Evolutionary conservation across 2,113 vertebrate genomes (phyloP).

Genomic region (Neolamprologus longior): DNA sequence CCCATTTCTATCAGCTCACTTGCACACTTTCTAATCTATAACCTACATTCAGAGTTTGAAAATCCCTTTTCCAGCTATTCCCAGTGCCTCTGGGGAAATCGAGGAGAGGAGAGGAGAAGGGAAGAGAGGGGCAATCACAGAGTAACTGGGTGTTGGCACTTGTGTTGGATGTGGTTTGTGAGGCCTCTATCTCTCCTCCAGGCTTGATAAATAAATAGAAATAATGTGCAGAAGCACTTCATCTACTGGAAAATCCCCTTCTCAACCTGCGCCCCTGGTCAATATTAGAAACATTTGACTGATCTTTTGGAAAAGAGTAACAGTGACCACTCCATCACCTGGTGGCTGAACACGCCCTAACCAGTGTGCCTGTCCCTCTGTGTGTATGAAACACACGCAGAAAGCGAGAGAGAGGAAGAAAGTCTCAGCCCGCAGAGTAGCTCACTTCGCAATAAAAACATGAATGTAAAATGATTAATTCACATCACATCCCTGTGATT

Average conservation of each 20-base stretch:
- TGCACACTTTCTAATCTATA: slow-evolving; percentile 31
- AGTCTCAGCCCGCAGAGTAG: neutral
- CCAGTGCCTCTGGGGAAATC: neutral
- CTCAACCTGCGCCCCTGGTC: neutral
- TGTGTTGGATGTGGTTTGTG: slow-evolving; percentile 28
- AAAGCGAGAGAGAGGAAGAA: neutral
- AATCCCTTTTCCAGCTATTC: slow-evolving; percentile 3
- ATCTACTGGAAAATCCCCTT: slow-evolving; percentile 38
- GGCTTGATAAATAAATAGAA: slow-evolving; percentile 31
- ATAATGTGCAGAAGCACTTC: slow-evolving; percentile 25
- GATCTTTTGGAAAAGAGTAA: slow-evolving; percentile 23
- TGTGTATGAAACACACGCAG: neutral
- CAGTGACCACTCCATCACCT: slow-evolving; percentile 18
- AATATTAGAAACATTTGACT: slow-evolving; percentile 27
- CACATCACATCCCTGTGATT: neutral
- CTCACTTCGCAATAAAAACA: neutral
- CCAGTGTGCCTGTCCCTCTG: neutral
- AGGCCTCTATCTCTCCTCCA: slow-evolving; percentile 42
- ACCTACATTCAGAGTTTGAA: slow-evolving; percentile 36
- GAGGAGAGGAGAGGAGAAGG: neutral
- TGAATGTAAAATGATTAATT: neutral
- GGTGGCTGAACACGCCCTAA: slow-evolving; percentile 34
- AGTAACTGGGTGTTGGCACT: slow-evolving; percentile 58
- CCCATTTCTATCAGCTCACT: neutral
- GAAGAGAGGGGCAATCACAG: slow-evolving; percentile 1